Base-by-base conservation (phyloP, 1,140 invertebrate genomes). In the Drosophila sproati region DNA sequence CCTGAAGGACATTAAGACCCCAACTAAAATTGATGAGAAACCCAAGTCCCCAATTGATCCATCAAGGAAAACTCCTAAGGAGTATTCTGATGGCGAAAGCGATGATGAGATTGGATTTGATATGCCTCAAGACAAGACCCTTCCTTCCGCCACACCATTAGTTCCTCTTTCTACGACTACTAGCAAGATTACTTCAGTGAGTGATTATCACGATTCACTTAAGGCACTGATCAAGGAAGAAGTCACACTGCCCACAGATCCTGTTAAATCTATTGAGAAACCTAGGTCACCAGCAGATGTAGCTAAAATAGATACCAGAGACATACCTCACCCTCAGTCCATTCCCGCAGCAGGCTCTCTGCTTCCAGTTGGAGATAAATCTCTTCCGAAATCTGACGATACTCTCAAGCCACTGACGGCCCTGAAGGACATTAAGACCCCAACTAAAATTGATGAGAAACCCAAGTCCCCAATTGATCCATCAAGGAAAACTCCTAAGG, bases 61-160 rank as follows among this genome's bases (percentile, higher is more conserved):
- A n/a, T 2, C 29, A 7, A 50, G 41, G 7, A 5, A 37, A 7
- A 41, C 1, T 34, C n/a, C 28, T 0, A 72, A 55, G 41, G 48
- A 56, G 12, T 70, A 75, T 48, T 64, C 67, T 3, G 66, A 75
- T n/a, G 57, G 52, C n/a, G 67, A 75, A 39, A 64, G 67, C 12
- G 54, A 60, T 43, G 55, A 71, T 10, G 73, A 75, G 41, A 31
- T 60, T 48, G 57, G 54, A 4, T 4, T 54, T 28, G 3, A 29
- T 3, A 74, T 45, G 35, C 63, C 63, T 4, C 51, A 55, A 45
- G 52, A 51, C 2, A 68, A 62, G 37, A 52, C 50, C 0, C 10
- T 6, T 50, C 32, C 60, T 0, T 31, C 10, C 0, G 6, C 20
- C n/a, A 48, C 20, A 28, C 47, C 47, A 48, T 12, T 48, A 12